Base-by-base conservation (phyloP, 1,140 invertebrate genomes). In the Ruditapes philippinarum region DNA sequence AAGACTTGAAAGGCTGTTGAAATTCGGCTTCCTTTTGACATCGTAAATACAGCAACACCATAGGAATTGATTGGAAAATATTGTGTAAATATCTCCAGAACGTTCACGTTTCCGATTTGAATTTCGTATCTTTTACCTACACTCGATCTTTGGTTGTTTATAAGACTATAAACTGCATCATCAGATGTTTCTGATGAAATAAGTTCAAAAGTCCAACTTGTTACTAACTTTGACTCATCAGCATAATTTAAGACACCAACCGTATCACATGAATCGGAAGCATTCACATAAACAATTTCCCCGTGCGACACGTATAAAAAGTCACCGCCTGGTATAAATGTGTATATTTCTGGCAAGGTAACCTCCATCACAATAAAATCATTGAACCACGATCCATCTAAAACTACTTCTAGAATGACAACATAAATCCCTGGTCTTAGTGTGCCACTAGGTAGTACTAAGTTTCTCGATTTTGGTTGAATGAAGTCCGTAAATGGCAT, bases 1-100 rank as follows among this genome's bases (percentile, higher is more conserved):
- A 85, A 54, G 1, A 85, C 45, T 33, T 85, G 82, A 42, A 85
- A 33, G 0, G 82, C 45, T 9, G 65, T 28, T n/a, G 82, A 85
- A 28, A 9, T 57, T 22, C 65, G 2, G 0, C 25, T 22, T 45
- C 82, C 62, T 14, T 49, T 28, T 54, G 28, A 73, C 68, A 85
- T 17, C n/a, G 51, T 70, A 36, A 85, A 74, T 38, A 85, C 57
- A 0, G 38, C 42, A 0, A 85, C 36, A 0, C 38, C 82, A 22
- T n/a, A 36, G 9, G 25, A 40, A 73, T 45, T 36, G 40, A 25
- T 36, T 4, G 36, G 19, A 49, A 85, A 85, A 22, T 28, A 0
- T 0, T 2, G 5, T 14, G 57, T 73, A 49, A 74, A 22, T 3
- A 85, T 51, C 31, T 62, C 17, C 9, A 85, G 42, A 0, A 54